Percentiles rank a stretch among this genome's conserved stretches.
Conservation (phyloP, 1,140 invertebrate species). For the Drosophila lowei region DNA sequence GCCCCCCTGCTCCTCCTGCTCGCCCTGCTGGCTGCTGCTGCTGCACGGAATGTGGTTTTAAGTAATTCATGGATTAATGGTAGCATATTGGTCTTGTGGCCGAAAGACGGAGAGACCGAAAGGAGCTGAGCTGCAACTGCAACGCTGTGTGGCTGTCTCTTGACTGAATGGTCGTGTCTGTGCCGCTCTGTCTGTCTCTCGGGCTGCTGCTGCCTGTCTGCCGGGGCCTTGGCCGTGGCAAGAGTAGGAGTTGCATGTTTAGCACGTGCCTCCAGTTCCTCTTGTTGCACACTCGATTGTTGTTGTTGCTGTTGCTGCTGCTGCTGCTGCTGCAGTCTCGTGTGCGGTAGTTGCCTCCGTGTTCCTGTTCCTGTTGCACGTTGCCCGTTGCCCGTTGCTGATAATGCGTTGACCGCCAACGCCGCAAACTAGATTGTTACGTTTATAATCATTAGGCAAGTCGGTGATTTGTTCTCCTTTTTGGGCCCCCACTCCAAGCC, state of each 20-base stretch:
- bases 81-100: constrained; percentile 72
- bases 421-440: constrained; percentile 76
- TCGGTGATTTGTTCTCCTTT: constrained; percentile 45
- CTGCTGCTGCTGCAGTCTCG: constrained; percentile 47
- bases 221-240: constrained; percentile 60
- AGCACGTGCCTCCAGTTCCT: constrained; percentile 69
- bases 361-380: constrained; percentile 7
- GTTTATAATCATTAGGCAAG: constrained; percentile 76
- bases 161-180: constrained; percentile 76
- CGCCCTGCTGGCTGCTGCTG: neutral
- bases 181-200: constrained; percentile 37
- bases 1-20: neutral
- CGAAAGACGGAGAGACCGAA: neutral
- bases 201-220: constrained; percentile 20
- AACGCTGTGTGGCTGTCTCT: constrained; percentile 27
- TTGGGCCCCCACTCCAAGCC: too few relatives aligned
- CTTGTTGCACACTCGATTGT: constrained; percentile 41
- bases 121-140: neutral
- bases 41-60: constrained; percentile 77
- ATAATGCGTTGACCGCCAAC: constrained; percentile 80
- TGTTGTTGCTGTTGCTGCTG: constrained; percentile 43
- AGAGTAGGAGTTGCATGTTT: constrained; percentile 81
- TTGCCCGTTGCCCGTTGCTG: constrained; percentile 32
- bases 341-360: constrained; percentile 59
- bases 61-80: constrained; percentile 82